phyloP scores from a whole-genome alignment of 2,113 vertebrate genomes.

The Gallinago jamesoni region DNA sequence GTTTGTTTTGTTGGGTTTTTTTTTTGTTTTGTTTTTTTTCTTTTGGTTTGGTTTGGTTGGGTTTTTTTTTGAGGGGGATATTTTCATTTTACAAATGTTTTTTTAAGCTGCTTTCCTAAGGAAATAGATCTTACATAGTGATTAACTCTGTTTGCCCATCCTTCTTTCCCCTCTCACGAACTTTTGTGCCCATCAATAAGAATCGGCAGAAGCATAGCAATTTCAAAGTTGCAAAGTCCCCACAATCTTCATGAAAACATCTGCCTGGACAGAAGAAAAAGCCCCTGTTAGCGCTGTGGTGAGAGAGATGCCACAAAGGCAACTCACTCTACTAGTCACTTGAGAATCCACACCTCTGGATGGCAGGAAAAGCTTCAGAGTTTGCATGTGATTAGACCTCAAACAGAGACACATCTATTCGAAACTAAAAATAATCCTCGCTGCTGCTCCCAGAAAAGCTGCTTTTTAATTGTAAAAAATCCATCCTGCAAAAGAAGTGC shows the following conservation, averaged over 20 bases:
- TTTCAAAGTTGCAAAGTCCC: background rate
- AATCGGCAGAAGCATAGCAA: background rate
- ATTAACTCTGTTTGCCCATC: background rate
- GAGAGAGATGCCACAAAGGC: background rate
- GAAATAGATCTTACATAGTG: background rate
- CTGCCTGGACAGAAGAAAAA: background rate
- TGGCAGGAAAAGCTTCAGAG: slow-evolving; percentile 3
- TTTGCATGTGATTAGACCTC: background rate
- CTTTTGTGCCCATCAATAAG: background rate
- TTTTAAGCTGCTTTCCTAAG: background rate
- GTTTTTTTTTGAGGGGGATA: background rate
- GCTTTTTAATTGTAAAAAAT: slow-evolving; percentile 30
- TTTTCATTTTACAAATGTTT: background rate
- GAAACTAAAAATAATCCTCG: background rate
- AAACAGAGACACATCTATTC: background rate
- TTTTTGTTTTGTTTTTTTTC: background rate
- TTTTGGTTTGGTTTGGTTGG: background rate
- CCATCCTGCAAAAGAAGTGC: background rate
- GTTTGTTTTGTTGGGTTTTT: background rate
- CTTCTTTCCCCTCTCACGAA: background rate
- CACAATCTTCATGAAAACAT: background rate
- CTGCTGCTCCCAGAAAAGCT: background rate
- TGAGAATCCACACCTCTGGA: slow-evolving; percentile 30
- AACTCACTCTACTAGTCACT: background rate
- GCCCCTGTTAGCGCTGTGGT: background rate